Percentiles rank a stretch among this genome's conserved stretches.
These are phyloP conservation scores for Microchrysa polita DNA, from an alignment of 2,888 invertebrate species.

Conservation along the genomic window DNA sequence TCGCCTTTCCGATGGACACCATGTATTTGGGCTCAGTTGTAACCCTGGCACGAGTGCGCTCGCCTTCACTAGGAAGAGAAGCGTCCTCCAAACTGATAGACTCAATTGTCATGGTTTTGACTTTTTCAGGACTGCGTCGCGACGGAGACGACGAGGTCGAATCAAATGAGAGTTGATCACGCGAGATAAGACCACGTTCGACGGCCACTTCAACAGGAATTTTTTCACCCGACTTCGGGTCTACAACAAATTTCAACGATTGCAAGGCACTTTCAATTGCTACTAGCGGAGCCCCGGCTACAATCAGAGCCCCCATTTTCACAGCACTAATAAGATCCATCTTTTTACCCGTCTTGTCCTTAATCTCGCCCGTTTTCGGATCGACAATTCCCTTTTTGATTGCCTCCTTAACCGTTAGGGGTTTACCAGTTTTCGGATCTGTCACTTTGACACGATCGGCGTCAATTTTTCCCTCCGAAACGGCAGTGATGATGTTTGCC, in stretches of 20 bases:
- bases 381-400: constrained; percentile 79
- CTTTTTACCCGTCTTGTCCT: constrained; percentile 72
- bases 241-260: constrained; percentile 75
- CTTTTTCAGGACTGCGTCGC: constrained; percentile 65
- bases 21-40: constrained; percentile 74
- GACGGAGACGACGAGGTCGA: constrained; percentile 51
- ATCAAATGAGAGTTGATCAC: constrained; percentile 58
- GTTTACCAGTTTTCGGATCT: constrained; percentile 75
- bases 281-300: constrained; percentile 78
- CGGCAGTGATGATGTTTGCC: constrained; percentile 77
- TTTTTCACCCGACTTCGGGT: constrained; percentile 83
- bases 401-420: constrained; percentile 78
- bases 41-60: constrained; percentile 65
- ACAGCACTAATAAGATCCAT: constrained; percentile 78
- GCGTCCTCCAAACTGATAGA: constrained; percentile 62
- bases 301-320: constrained; percentile 79
- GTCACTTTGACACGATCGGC: constrained; percentile 74
- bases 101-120: constrained; percentile 53
- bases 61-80: constrained; percentile 66
- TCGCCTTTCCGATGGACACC: constrained; percentile 71
- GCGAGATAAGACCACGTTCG: constrained; percentile 74
- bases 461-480: constrained; percentile 78
- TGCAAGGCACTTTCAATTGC: constrained; percentile 76
- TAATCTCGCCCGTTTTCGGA: constrained; percentile 74
- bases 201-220: constrained; percentile 84